phyloP scores from a whole-genome alignment of 2,113 vertebrate genomes.

The Prietella phreatophila region DNA sequence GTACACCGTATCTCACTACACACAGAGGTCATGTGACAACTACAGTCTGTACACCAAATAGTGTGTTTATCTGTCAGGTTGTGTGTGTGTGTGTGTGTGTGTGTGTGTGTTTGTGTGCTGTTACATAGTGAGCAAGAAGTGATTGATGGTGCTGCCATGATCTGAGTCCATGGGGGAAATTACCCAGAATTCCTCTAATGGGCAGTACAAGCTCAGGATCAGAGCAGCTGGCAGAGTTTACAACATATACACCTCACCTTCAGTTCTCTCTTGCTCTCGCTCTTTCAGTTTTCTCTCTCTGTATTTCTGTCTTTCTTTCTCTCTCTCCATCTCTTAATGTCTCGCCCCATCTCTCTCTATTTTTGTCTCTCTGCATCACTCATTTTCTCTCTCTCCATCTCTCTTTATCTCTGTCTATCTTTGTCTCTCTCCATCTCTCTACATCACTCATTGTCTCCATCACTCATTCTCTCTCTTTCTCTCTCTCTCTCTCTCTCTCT shows the following conservation, averaged over 20 bases:
- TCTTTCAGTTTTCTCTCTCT: too few species aligned
- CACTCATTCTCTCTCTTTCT: too few species aligned
- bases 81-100: conserved; percentile 42
- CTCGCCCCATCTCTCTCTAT: too few species aligned
- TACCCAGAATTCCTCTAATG: conserved; percentile 61
- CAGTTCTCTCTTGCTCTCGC: not conserved
- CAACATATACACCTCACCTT: conserved; percentile 38
- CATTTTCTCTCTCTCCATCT: too few species aligned
- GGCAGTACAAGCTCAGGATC: conserved; percentile 57
- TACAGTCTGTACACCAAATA: not conserved
- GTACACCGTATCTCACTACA: not conserved
- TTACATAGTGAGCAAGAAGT: conserved; percentile 29
- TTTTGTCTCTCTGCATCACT: too few species aligned
- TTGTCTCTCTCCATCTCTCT: too few species aligned
- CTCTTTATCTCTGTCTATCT: too few species aligned
- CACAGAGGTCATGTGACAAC: not conserved
- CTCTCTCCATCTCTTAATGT: not conserved
- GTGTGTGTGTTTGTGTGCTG: conserved; percentile 30
- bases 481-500: too few species aligned
- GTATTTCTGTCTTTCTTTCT: not conserved
- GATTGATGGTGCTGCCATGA: conserved; percentile 56
- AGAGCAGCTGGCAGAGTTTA: conserved; percentile 56
- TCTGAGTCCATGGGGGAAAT: conserved; percentile 60
- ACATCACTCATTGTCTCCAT: not conserved
- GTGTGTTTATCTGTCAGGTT: not conserved